Conservation (phyloP, 2,888 invertebrate species). For the Escarpia spicata region DNA sequence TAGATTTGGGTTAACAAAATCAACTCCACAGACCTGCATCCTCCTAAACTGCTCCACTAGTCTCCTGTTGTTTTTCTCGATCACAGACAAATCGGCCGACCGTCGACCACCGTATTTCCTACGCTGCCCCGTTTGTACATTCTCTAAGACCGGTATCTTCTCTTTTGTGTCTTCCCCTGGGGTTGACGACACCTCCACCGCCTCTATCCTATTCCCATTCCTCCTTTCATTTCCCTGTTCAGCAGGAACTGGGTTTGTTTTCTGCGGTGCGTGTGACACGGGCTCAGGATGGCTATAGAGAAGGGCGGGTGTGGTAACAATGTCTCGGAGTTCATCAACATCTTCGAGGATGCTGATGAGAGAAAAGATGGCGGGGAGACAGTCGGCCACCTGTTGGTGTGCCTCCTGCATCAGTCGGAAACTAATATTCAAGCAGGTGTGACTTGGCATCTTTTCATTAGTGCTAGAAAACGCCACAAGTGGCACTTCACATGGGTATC, state of each 20-base stretch:
- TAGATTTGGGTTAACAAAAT: not conserved
- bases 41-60: slow-evolving; percentile 51
- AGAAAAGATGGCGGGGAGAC: slow-evolving; percentile 54
- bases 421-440: slow-evolving; percentile 54
- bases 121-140: slow-evolving; percentile 27
- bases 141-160: slow-evolving; percentile 14
- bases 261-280: slow-evolving; percentile 20
- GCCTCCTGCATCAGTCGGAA: slow-evolving; percentile 51
- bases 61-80: slow-evolving; percentile 48
- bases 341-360: slow-evolving; percentile 55
- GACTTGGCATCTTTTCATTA: slow-evolving; percentile 46
- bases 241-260: not conserved
- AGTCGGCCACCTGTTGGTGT: slow-evolving; percentile 43
- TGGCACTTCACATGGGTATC: slow-evolving; percentile 55
- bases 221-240: not conserved
- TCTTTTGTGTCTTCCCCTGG: not conserved
- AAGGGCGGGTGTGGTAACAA: slow-evolving; percentile 46
- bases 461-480: slow-evolving; percentile 54
- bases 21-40: slow-evolving; percentile 41
- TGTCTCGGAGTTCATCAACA: slow-evolving; percentile 45
- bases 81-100: slow-evolving; percentile 36
- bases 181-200: not conserved
- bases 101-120: slow-evolving; percentile 36
- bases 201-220: not conserved
- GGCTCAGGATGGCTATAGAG: slow-evolving; percentile 46